phyloP scores from a whole-genome alignment of 2,888 invertebrate genomes.

The Ormyrus pomaceus region DNA sequence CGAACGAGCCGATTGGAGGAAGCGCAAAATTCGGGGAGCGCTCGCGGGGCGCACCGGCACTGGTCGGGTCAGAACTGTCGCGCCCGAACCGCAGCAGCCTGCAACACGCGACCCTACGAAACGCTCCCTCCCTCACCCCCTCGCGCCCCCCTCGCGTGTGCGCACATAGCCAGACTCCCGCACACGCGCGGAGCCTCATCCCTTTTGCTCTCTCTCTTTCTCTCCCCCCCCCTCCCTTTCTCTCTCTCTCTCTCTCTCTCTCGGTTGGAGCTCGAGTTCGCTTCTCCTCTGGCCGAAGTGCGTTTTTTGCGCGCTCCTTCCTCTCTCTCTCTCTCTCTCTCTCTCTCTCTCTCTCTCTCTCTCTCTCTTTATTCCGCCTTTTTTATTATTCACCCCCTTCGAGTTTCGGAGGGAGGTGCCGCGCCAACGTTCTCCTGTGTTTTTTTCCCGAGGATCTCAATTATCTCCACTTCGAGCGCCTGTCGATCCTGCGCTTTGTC shows the following conservation, averaged over 20 bases:
- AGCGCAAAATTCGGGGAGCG: neutral
- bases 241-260: slow-evolving; percentile 37
- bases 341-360: too few relatives aligned
- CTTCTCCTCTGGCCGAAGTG: too few relatives aligned
- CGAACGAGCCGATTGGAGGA: neutral
- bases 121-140: slow-evolving; percentile 58
- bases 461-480: too few relatives aligned
- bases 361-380: too few relatives aligned
- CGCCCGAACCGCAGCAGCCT: slow-evolving; percentile 75
- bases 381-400: too few relatives aligned
- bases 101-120: slow-evolving; percentile 66
- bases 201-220: slow-evolving; percentile 48
- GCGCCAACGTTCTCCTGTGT: too few relatives aligned
- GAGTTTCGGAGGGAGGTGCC: too few relatives aligned
- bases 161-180: too few relatives aligned
- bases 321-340: too few relatives aligned
- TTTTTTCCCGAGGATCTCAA: too few relatives aligned
- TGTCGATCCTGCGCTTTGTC: too few relatives aligned
- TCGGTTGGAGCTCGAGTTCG: neutral
- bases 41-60: slow-evolving; percentile 68
- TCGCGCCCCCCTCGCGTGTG: neutral
- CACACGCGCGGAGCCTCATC: slow-evolving; percentile 49
- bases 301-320: too few relatives aligned
- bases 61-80: slow-evolving; percentile 74
- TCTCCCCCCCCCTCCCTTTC: slow-evolving; percentile 48